Evolutionary conservation across 2,888 invertebrate genomes (phyloP), one percentile per base, ranked within the genome.

Genomic region (Trichacis sp.): DNA sequence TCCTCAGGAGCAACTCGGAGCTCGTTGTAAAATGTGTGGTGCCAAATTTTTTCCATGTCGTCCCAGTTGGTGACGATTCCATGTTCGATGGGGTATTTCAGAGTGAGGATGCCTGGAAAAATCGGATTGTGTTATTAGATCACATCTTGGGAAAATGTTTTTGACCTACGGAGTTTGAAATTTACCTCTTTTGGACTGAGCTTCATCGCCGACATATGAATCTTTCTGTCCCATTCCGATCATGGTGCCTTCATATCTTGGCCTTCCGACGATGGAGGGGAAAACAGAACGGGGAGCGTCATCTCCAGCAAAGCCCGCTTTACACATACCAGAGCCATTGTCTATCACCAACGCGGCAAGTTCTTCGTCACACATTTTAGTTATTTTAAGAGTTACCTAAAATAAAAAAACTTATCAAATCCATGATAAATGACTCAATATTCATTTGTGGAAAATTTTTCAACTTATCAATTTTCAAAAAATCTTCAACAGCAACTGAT

Each of bases 211-310:
- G 60, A 97, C 96, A 86, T 97, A 97, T 73, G 93, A 93, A 88
- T 97, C 97, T 87, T 97, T 97, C n/a, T n/a, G n/a, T 96, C 77
- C 96, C 96, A 96, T 97, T 97, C 85, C 96, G 96, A 81, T 97
- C 96, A 96, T 97, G 97, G 84, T 94, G n/a, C 94, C 79, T 94
- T 94, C 87, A 94, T 94, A 86, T 96, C n/a, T 95, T 72, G 95
- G 96, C 79, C 96, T 90, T 76, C 96, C 96, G 75, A 96, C 96
- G 86, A 97, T 96, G 65, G 96, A 96, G 74, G 97, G 97, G 88
- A 97, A 97, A 77, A 96, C 95, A 84, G 96, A 96, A 81, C 96
- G 91, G 67, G 96, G 96, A 50, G 96, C 96, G 85, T 96, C 96
- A 87, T 96, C 96, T 77, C 96, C 96, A 80, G 96, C 96, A 86